Conservation (phyloP, 2,113 vertebrate genomes). For the Podiceps cristatus region DNA sequence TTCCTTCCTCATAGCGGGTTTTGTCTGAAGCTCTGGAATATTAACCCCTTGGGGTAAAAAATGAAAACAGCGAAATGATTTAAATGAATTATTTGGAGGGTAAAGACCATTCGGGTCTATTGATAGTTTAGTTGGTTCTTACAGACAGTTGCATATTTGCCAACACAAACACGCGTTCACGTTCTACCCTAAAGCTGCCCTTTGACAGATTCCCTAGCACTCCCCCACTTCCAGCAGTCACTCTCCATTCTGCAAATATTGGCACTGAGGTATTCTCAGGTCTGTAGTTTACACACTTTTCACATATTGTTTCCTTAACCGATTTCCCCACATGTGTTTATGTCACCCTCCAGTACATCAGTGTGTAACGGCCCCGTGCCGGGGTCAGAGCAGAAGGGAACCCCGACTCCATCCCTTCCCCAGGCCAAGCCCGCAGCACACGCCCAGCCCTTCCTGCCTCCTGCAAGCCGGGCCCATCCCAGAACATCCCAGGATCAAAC, state of each 20-base stretch:
- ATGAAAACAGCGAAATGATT: fast-evolving
- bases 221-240: not conserved
- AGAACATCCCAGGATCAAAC: not conserved
- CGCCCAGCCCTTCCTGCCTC: fast-evolving
- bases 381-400: too few species aligned
- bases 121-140: not conserved
- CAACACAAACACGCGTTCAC: fast-evolving
- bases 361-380: fast-evolving
- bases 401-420: not conserved
- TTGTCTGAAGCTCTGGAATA: not conserved
- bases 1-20: not conserved
- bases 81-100: not conserved
- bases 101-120: not conserved
- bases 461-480: not conserved
- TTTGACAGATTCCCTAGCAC: not conserved
- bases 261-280: not conserved
- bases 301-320: not conserved
- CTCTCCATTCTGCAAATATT: not conserved
- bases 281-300: not conserved
- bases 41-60: not conserved
- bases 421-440: not conserved
- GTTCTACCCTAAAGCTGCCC: not conserved
- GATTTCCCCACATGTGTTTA: not conserved
- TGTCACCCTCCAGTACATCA: not conserved
- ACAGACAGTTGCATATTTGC: fast-evolving